A percentile compares a stretch with the other conserved stretches of the same genome.
Evolutionary conservation across 2,113 vertebrate species (phyloP).

Genomic region (Cottus gobio): DNA sequence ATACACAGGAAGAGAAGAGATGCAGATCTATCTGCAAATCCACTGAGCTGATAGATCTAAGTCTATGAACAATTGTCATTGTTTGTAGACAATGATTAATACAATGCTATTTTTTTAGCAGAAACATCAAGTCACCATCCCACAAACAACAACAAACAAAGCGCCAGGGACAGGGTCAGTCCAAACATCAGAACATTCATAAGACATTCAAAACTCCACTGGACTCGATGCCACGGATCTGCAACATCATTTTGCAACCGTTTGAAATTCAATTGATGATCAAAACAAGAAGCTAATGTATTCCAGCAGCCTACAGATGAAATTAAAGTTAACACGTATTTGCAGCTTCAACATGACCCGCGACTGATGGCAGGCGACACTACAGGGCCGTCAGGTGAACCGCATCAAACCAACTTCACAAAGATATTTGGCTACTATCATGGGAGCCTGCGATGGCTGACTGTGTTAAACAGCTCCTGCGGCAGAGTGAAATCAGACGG

Average conservation of each 20-base stretch:
- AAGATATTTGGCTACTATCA: slow-evolving; percentile 24
- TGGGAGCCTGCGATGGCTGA: slow-evolving; percentile 28
- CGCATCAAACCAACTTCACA: slow-evolving; percentile 8
- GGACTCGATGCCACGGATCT: not conserved
- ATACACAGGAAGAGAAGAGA: not conserved
- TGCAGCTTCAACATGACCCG: slow-evolving; percentile 21
- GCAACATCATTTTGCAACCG: not conserved
- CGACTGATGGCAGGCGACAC: slow-evolving; percentile 11
- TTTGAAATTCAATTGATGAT: slow-evolving; percentile 3
- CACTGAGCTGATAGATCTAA: slow-evolving; percentile 2
- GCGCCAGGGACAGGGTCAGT: not conserved
- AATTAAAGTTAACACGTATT: slow-evolving; percentile 9
- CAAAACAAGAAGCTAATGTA: not conserved
- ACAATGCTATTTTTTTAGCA: not conserved
- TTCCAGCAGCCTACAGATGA: slow-evolving; percentile 12
- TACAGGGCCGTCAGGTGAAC: slow-evolving; percentile 7
- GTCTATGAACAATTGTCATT: slow-evolving; percentile 14
- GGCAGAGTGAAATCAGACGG: slow-evolving; percentile 47
- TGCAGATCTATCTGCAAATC: not conserved
- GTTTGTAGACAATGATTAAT: slow-evolving; percentile 2
- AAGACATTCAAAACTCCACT: not conserved
- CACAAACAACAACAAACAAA: slow-evolving; percentile 3
- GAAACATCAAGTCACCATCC: slow-evolving; percentile 1
- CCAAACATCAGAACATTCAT: not conserved
- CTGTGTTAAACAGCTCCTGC: slow-evolving; percentile 45